Evolutionary conservation across 2,113 vertebrate species (phyloP).

Genomic region (Capreolus pygargus): DNA sequence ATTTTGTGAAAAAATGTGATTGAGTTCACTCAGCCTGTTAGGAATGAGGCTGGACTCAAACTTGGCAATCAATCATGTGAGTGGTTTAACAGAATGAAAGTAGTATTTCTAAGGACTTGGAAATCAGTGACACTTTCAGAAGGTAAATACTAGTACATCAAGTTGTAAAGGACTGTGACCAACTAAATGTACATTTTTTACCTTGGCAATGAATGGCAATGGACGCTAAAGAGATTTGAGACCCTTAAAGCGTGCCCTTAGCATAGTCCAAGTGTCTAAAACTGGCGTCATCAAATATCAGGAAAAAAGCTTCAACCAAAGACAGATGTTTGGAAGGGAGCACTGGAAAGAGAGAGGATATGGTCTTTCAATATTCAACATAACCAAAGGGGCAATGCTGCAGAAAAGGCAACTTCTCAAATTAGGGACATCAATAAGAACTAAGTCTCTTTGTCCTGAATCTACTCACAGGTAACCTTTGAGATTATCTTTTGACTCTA

Average conservation of each 20-base stretch:
- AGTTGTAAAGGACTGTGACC: neutral
- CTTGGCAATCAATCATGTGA: neutral
- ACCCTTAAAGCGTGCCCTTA: neutral
- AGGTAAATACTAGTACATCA: neutral
- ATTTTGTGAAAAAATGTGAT: neutral
- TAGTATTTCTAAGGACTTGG: neutral
- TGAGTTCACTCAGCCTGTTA: neutral
- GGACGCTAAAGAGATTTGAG: neutral
- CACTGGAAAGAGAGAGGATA: neutral
- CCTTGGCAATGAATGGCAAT: neutral
- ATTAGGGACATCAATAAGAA: neutral
- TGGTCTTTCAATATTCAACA: neutral
- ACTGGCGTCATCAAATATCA: neutral
- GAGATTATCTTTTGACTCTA: constrained; percentile 49
- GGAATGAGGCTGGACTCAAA: neutral
- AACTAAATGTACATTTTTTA: neutral
- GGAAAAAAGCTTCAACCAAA: constrained; percentile 26
- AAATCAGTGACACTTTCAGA: neutral
- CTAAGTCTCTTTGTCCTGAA: constrained; percentile 14
- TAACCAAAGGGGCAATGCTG: neutral
- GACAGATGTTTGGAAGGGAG: constrained; percentile 43
- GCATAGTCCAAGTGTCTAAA: neutral
- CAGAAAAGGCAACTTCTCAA: neutral
- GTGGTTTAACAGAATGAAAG: neutral
- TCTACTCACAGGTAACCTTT: neutral